Conservation (phyloP, 1,140 invertebrate species). For the Zaprionus davidi region DNA sequence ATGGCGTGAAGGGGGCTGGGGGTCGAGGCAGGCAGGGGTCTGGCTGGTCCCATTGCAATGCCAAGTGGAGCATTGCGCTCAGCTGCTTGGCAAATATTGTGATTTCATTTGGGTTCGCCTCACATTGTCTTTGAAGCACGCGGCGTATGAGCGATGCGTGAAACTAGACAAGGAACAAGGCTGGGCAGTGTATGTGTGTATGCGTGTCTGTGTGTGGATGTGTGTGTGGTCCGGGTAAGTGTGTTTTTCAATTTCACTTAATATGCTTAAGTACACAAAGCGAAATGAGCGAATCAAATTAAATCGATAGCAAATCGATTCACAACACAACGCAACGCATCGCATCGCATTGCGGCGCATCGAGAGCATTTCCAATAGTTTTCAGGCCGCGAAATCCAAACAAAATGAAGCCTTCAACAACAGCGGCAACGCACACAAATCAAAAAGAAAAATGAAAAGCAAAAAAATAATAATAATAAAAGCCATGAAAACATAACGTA, state of each 20-base stretch:
- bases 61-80: conserved; percentile 31
- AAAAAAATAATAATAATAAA: conserved; percentile 16
- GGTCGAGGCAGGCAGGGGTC: background rate
- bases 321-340: background rate
- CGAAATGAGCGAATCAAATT: conserved; percentile 30
- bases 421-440: conserved; percentile 57
- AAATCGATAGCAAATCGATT: conserved; percentile 58
- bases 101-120: conserved; percentile 55
- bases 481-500: background rate
- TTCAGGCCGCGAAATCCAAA: conserved; percentile 75
- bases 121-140: conserved; percentile 2
- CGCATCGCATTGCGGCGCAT: conserved; percentile 7
- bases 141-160: conserved; percentile 23
- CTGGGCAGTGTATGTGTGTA: background rate
- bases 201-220: no score
- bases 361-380: conserved; percentile 70
- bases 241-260: conserved; percentile 51
- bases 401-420: conserved; percentile 71
- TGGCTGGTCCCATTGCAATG: background rate
- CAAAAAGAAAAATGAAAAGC: conserved; percentile 41
- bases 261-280: conserved; percentile 65
- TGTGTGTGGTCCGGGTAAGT: background rate
- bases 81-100: conserved; percentile 65
- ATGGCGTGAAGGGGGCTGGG: background rate
- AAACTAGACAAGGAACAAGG: background rate